Evolutionary conservation across 92 coral and sea anemone genomes (phyloP).

Genomic region (Phenganax stokvisi): DNA sequence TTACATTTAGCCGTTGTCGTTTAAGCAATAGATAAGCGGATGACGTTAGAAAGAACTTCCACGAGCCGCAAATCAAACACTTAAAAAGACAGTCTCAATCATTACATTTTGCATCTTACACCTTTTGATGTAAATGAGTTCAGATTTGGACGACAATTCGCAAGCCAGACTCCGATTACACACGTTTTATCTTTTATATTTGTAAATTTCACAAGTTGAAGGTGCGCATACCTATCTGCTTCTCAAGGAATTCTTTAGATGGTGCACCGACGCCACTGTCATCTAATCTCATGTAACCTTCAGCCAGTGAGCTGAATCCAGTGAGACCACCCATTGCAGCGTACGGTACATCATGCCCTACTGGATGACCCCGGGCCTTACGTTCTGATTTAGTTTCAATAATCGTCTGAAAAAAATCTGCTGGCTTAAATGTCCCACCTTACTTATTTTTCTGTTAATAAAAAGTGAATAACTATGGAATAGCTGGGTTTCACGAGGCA

Average conservation of each 20-base stretch:
- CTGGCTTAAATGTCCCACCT: neutral
- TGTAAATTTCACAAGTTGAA: neutral
- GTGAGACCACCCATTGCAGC: conserved; percentile 99
- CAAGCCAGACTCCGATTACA: too few relatives aligned
- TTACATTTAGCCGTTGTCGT: too few relatives aligned
- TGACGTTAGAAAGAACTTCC: too few relatives aligned
- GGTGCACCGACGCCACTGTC: conserved; percentile 95
- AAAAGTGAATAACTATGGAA: neutral
- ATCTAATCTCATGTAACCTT: conserved; percentile 92
- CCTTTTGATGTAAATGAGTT: too few relatives aligned
- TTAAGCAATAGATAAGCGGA: too few relatives aligned
- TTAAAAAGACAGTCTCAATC: too few relatives aligned
- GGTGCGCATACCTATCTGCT: conserved; percentile 57
- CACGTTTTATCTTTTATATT: neutral
- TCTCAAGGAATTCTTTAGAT: conserved; percentile 59
- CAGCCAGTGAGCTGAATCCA: conserved; percentile 89
- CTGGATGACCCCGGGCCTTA: conserved; percentile 77
- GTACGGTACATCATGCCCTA: conserved; percentile 93
- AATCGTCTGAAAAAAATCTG: conserved; percentile 49
- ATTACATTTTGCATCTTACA: too few relatives aligned
- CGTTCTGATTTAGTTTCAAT: conserved; percentile 93
- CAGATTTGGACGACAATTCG: too few relatives aligned
- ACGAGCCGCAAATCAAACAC: too few relatives aligned
- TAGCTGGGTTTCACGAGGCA: neutral
- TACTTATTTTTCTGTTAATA: neutral